Conservation (phyloP, 2,797 vertebrate genomes). For the Melanotaenia parkinsoni region DNA sequence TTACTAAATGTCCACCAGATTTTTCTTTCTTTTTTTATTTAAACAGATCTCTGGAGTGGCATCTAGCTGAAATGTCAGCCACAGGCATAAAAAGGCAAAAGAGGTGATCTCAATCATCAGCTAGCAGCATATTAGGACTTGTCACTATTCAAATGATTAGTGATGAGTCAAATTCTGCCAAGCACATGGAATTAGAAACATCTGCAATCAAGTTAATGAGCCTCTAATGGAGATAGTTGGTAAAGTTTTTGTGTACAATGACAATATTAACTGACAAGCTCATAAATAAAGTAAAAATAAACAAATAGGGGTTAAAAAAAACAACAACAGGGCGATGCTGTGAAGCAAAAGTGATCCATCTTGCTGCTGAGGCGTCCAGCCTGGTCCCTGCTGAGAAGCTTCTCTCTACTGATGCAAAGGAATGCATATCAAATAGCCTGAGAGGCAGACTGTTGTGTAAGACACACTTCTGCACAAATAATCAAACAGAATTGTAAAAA, state of each 20-base stretch:
- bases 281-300: conserved; percentile 53
- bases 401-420: conserved; percentile 67
- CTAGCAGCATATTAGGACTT: conserved; percentile 48
- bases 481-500: conserved; percentile 67
- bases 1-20: conserved; percentile 64
- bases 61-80: conserved; percentile 69
- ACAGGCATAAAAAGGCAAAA: conserved; percentile 30
- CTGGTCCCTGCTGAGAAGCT: conserved; percentile 65
- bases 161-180: conserved; percentile 56
- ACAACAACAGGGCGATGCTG: conserved; percentile 30
- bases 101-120: conserved; percentile 53
- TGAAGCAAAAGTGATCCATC: conserved; percentile 69
- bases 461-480: conserved; percentile 60
- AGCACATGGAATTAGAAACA: conserved; percentile 51
- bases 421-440: conserved; percentile 71
- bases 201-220: conserved; percentile 63
- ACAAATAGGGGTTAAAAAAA: conserved; percentile 14
- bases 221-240: conserved; percentile 37
- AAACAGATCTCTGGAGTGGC: conserved; percentile 36
- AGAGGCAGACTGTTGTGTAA: conserved; percentile 58
- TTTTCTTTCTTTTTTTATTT: background rate
- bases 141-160: conserved; percentile 55
- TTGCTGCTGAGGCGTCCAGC: conserved; percentile 59
- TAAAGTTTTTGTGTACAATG: conserved; percentile 38
- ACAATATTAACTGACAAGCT: conserved; percentile 52